Evolutionary conservation across 2,888 invertebrate genomes (phyloP).

Genomic region (Teleiodes luculella): DNA sequence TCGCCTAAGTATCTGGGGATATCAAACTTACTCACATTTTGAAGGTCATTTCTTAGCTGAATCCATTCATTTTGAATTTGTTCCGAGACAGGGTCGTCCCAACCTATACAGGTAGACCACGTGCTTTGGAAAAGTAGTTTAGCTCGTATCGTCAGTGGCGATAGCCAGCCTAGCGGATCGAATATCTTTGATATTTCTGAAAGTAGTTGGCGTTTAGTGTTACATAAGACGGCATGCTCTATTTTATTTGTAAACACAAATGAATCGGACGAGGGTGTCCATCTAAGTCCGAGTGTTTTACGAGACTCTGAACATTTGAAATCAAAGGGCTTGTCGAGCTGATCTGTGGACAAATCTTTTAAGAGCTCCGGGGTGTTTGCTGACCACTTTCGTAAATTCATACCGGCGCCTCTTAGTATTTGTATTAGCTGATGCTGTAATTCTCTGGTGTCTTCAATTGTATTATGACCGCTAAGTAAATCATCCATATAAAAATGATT

Average conservation of each 20-base stretch:
- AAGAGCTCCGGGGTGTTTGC: not conserved
- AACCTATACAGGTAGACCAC: not conserved
- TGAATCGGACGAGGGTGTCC: not conserved
- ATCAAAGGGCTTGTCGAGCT: not conserved
- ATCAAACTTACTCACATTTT: not conserved
- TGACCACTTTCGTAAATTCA: not conserved
- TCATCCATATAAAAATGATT: not conserved
- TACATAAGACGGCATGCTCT: not conserved
- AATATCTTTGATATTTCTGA: not conserved
- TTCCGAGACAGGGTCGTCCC: not conserved
- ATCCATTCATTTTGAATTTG: not conserved
- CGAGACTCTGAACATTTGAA: not conserved
- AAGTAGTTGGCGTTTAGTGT: not conserved
- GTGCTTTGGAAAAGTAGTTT: not conserved
- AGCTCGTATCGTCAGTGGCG: not conserved
- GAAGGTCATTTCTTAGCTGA: not conserved
- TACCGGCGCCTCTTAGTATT: not conserved
- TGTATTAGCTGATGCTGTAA: not conserved
- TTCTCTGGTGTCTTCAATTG: not conserved
- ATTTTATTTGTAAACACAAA: not conserved
- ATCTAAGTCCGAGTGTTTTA: not conserved
- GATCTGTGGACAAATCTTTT: not conserved
- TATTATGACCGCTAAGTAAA: not conserved
- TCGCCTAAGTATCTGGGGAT: not conserved
- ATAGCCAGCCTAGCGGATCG: conserved; percentile 4